These are phyloP conservation scores for Augochlora pura DNA, from an alignment of 1,140 invertebrate genomes.

Conservation along the genomic window DNA sequence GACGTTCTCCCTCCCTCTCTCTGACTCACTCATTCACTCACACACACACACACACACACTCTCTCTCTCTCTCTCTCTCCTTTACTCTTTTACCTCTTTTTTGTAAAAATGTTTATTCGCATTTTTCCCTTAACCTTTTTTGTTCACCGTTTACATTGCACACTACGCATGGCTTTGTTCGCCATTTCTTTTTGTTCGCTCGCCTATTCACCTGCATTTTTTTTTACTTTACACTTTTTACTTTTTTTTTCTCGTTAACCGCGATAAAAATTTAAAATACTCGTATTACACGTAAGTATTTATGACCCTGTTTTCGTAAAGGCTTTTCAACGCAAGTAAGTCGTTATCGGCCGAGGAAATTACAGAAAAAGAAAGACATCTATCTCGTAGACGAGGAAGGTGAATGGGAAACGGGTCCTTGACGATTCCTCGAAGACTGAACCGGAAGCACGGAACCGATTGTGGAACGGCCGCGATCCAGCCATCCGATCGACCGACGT, in stretches of 20 bases:
- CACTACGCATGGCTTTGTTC: conserved; percentile 26
- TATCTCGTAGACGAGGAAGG: conserved; percentile 36
- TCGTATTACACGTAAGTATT: conserved; percentile 77
- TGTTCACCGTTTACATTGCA: conserved; percentile 35
- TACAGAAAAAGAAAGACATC: conserved; percentile 47
- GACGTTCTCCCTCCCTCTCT: conserved; percentile 35
- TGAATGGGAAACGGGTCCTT: conserved; percentile 10
- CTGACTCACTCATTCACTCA: conserved; percentile 12
- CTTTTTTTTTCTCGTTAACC: conserved; percentile 49
- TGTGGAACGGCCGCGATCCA: conserved; percentile 37
- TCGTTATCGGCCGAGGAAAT: conserved; percentile 71
- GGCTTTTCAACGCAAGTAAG: conserved; percentile 79
- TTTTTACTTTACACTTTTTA: background rate
- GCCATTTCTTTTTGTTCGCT: conserved; percentile 8
- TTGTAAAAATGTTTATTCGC: conserved; percentile 57
- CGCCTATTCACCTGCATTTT: conserved; percentile 30
- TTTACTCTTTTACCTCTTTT: conserved; percentile 35
- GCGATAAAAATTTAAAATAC: conserved; percentile 75
- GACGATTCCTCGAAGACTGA: background rate
- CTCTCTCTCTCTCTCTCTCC: conserved; percentile 23
- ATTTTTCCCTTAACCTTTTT: conserved; percentile 22
- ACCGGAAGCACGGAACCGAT: background rate
- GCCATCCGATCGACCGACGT: background rate
- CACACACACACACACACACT: too few species aligned
- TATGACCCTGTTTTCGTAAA: conserved; percentile 80